Conservation (phyloP, 2,797 vertebrate genomes). For the Sandelia bainsii region DNA sequence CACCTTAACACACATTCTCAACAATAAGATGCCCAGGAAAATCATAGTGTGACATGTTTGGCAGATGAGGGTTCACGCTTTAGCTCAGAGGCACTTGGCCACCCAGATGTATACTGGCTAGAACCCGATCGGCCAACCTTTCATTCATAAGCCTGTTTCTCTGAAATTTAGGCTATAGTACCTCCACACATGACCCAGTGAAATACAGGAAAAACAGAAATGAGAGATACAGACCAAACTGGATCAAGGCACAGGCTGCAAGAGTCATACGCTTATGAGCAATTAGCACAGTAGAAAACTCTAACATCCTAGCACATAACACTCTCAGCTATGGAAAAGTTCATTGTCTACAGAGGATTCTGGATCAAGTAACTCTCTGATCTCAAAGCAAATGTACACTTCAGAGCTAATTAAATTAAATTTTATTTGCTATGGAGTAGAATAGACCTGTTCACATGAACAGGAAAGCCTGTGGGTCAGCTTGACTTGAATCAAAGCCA, state of each 20-base stretch:
- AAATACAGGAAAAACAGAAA: no score
- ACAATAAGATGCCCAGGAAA: no score
- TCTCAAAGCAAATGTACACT: conserved; percentile 20
- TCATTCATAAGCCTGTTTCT: no score
- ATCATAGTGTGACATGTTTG: no score
- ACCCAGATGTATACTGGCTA: no score
- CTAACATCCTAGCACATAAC: not conserved
- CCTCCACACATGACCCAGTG: no score
- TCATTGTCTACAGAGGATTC: conserved; percentile 16
- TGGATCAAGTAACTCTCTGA: conserved; percentile 10
- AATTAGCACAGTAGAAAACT: not conserved
- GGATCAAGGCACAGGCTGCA: not conserved
- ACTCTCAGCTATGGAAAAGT: not conserved
- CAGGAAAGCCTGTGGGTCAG: conserved; percentile 24
- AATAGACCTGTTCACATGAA: conserved; percentile 30
- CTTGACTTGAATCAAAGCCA: conserved; percentile 38
- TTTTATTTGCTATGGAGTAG: conserved; percentile 12
- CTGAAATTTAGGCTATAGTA: no score
- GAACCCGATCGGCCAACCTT: no score
- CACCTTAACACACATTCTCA: no score
- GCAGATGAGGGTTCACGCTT: not conserved
- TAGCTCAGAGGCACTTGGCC: no score
- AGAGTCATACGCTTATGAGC: not conserved
- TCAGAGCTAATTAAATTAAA: conserved; percentile 15
- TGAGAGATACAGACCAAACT: not conserved